These are phyloP conservation scores for Cheumatopsyche charites DNA, from an alignment of 1,140 invertebrate species.

Conservation along the genomic window DNA sequence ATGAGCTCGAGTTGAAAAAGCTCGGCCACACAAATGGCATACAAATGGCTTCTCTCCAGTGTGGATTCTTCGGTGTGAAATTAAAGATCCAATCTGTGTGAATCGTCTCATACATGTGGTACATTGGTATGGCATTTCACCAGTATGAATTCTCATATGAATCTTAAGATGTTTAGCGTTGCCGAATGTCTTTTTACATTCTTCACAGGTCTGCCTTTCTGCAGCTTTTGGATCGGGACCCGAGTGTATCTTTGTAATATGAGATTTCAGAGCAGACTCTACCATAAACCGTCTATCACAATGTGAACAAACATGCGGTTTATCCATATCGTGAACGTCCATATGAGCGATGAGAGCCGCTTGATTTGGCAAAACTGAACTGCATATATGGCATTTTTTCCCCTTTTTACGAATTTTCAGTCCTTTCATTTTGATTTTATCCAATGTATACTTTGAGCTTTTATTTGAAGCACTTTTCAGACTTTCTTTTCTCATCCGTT, in stretches of 20 bases:
- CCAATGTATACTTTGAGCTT: too few relatives aligned
- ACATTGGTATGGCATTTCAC: slow-evolving; percentile 64
- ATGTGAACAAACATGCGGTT: slow-evolving; percentile 52
- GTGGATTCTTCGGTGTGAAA: slow-evolving; percentile 73
- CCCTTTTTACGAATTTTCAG: background rate
- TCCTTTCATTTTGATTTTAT: background rate
- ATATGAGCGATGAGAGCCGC: slow-evolving; percentile 52
- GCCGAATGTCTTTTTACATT: slow-evolving; percentile 56
- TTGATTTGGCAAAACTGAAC: slow-evolving; percentile 50
- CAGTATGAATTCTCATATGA: slow-evolving; percentile 61
- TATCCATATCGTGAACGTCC: slow-evolving; percentile 46
- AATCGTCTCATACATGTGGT: slow-evolving; percentile 53
- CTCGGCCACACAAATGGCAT: slow-evolving; percentile 67
- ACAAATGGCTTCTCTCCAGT: slow-evolving; percentile 72
- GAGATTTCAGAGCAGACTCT: slow-evolving; percentile 1
- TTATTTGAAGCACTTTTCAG: too few relatives aligned
- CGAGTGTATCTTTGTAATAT: background rate
- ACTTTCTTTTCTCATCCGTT: too few relatives aligned
- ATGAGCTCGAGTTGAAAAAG: slow-evolving; percentile 47
- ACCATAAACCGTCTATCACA: slow-evolving; percentile 46
- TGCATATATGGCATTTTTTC: background rate
- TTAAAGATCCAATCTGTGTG: slow-evolving; percentile 52
- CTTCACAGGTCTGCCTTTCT: slow-evolving; percentile 53
- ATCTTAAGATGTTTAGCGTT: slow-evolving; percentile 54
- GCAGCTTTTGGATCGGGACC: background rate